Percentiles rank a stretch among this genome's conserved stretches.
These are phyloP conservation scores for Orchesella cincta DNA, from an alignment of 1,140 invertebrate species.

Conservation along the genomic window DNA sequence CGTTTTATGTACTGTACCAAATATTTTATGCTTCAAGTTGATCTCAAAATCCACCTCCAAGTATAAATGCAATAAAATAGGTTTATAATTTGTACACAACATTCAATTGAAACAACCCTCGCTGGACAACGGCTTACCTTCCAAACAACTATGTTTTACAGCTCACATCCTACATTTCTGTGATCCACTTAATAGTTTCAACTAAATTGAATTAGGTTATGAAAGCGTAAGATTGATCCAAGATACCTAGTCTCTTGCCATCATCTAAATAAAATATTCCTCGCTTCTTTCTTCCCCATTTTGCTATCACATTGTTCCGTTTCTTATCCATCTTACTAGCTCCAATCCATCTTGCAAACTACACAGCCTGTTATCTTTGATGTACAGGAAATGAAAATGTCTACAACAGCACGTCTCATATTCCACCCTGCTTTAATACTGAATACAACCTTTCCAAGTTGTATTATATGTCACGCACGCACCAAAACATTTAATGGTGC, in stretches of 20 bases:
- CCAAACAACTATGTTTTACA: too few species aligned
- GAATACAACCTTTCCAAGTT: neutral
- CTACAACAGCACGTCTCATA: neutral
- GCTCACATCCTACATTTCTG: too few species aligned
- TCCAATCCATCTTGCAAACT: neutral
- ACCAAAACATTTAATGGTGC: neutral
- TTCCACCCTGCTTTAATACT: neutral
- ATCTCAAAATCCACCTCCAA: too few species aligned
- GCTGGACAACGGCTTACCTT: too few species aligned
- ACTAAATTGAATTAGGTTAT: neutral
- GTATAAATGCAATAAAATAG: too few species aligned
- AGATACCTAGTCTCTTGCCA: neutral
- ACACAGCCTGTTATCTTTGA: neutral
- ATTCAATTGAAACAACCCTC: too few species aligned
- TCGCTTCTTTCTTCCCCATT: neutral
- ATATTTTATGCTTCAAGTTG: too few species aligned
- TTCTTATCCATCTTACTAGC: neutral
- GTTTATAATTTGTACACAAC: too few species aligned
- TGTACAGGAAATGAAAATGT: neutral
- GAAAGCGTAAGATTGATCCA: neutral
- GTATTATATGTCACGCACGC: neutral
- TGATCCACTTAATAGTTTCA: too few species aligned
- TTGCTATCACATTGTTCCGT: neutral
- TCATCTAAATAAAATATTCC: neutral
- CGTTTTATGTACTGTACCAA: too few species aligned